A percentile compares a stretch with the other conserved stretches of the same genome.
phyloP scores from a whole-genome alignment of 2,797 vertebrate genomes.

The Myotis pilosus region DNA sequence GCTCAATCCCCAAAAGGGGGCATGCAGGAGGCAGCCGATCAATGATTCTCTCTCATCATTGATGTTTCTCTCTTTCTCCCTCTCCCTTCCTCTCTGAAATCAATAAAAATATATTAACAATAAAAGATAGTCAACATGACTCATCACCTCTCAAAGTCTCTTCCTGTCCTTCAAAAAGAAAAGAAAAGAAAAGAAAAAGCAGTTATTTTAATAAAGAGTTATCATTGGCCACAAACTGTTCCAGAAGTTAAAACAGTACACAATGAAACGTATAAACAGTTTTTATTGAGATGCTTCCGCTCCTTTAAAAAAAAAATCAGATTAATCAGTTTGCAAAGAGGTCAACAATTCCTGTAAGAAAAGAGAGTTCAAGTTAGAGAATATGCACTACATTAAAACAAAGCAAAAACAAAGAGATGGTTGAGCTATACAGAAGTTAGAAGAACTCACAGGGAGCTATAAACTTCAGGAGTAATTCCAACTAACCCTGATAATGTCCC shows the following conservation, averaged over 20 bases:
- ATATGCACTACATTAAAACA: not conserved
- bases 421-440: not conserved
- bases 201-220: not conserved
- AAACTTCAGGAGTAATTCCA: not conserved
- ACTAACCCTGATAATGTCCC: not conserved
- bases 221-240: not conserved
- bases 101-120: no score
- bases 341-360: slow-evolving; percentile 52
- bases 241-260: not conserved
- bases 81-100: no score
- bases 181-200: not conserved
- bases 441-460: not conserved
- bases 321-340: slow-evolving; percentile 46
- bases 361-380: slow-evolving; percentile 28
- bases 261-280: not conserved
- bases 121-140: no score
- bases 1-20: no score
- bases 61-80: no score
- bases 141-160: no score
- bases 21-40: no score
- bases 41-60: no score
- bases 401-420: not conserved
- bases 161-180: no score
- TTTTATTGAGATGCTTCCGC: slow-evolving; percentile 26
- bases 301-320: not conserved